Conservation (phyloP, 2,113 vertebrate genomes). For the Sander lucioperca region DNA sequence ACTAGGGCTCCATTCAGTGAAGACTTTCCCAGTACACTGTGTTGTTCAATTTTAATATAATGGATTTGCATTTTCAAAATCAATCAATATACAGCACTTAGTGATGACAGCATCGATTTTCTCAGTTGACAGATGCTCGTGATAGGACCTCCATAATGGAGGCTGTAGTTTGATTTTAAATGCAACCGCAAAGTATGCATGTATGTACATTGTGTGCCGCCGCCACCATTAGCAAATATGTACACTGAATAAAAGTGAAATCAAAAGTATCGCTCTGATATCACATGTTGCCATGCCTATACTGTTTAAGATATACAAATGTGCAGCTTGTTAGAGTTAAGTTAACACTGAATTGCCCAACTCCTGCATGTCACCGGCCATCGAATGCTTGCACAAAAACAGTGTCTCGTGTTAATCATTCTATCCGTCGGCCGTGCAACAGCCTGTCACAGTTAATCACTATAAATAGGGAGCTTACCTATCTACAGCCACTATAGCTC, state of each 20-base stretch:
- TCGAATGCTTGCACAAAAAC: background rate
- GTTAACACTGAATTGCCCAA: background rate
- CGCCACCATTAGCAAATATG: background rate
- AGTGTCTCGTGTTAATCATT: background rate
- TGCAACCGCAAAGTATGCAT: background rate
- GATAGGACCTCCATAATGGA: slow-evolving; percentile 7
- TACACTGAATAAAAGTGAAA: background rate
- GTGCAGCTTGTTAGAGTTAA: background rate
- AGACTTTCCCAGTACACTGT: background rate
- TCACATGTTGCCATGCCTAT: background rate
- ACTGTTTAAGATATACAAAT: background rate
- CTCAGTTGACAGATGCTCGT: slow-evolving; percentile 3
- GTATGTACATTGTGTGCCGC: background rate
- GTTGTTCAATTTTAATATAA: slow-evolving; percentile 35
- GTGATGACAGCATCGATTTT: slow-evolving; percentile 29
- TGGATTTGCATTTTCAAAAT: slow-evolving; percentile 21
- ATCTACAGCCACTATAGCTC: slow-evolving; percentile 46
- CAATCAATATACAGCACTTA: slow-evolving; percentile 48
- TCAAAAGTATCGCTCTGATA: background rate
- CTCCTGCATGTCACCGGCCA: background rate
- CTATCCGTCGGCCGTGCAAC: slow-evolving; percentile 10
- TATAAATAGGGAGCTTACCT: slow-evolving; percentile 59
- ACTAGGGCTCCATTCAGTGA: background rate
- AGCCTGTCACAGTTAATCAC: slow-evolving; percentile 60
- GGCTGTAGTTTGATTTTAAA: background rate